Evolutionary conservation across 2,797 vertebrate species (phyloP).

Genomic region (Lagocephalus sceleratus): DNA sequence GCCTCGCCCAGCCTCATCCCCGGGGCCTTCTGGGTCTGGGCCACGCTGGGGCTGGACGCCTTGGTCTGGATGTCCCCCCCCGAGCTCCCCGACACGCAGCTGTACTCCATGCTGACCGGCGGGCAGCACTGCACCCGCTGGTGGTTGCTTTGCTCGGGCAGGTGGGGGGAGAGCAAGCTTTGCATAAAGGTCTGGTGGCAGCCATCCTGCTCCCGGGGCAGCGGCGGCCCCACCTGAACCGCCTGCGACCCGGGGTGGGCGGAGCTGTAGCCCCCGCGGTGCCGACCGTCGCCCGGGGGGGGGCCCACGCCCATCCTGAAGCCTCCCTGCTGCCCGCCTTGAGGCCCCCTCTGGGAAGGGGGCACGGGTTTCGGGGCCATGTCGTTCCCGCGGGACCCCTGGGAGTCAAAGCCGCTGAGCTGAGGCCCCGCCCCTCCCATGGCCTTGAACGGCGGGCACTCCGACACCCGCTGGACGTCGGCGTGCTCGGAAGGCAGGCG

Average conservation of each 20-base stretch:
- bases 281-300: slow-evolving; percentile 81
- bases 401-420: slow-evolving; percentile 83
- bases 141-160: slow-evolving; percentile 88
- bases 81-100: slow-evolving; percentile 84
- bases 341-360: slow-evolving; percentile 84
- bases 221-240: slow-evolving; percentile 77
- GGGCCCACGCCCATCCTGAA: slow-evolving; percentile 86
- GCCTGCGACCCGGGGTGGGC: slow-evolving; percentile 85
- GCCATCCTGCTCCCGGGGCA: slow-evolving; percentile 85
- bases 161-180: slow-evolving; percentile 89
- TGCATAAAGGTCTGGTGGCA: slow-evolving; percentile 98
- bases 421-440: slow-evolving; percentile 77
- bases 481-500: slow-evolving; percentile 84
- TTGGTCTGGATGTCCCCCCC: slow-evolving; percentile 89
- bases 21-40: slow-evolving; percentile 85
- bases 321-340: slow-evolving; percentile 79
- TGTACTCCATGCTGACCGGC: slow-evolving; percentile 88
- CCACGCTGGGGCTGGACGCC: slow-evolving; percentile 88
- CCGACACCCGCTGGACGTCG: slow-evolving; percentile 86
- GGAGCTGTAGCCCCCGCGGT: slow-evolving; percentile 83
- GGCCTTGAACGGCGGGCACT: slow-evolving; percentile 91
- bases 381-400: slow-evolving; percentile 88
- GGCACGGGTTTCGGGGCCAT: slow-evolving; percentile 83
- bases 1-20: slow-evolving; percentile 88
- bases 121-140: slow-evolving; percentile 89